phyloP scores from a whole-genome alignment of 2,888 invertebrate species.

The Rhimphoctona megacephalus region DNA sequence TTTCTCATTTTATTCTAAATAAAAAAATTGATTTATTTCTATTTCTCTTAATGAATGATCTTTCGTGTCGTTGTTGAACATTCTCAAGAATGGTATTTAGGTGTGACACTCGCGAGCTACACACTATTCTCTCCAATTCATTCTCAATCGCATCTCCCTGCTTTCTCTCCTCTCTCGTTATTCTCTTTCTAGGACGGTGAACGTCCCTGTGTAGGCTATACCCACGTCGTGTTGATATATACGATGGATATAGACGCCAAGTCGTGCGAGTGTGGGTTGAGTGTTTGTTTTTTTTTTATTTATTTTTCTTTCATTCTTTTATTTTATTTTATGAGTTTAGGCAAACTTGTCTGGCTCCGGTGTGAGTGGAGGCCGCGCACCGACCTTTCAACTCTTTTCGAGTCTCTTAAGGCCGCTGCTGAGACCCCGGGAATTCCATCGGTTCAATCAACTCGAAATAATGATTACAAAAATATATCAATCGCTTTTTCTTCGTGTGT shows the following conservation, averaged over 20 bases:
- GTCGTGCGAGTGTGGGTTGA: constrained; percentile 47
- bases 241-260: constrained; percentile 26
- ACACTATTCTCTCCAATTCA: constrained; percentile 25
- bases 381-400: constrained; percentile 73
- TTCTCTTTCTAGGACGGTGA: constrained; percentile 40
- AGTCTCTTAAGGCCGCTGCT: constrained; percentile 26
- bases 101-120: background rate
- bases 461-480: background rate
- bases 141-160: constrained; percentile 45
- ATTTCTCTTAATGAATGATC: background rate
- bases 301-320: constrained; percentile 23
- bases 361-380: constrained; percentile 68
- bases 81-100: background rate
- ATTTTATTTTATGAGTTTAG: constrained; percentile 10
- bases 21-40: background rate
- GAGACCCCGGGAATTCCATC: constrained; percentile 21
- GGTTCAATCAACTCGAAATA: constrained; percentile 9
- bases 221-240: constrained; percentile 16
- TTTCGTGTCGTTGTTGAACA: background rate
- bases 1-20: background rate
- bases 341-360: constrained; percentile 24
- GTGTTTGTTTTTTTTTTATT: background rate
- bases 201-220: constrained; percentile 44
- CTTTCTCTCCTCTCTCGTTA: constrained; percentile 1
- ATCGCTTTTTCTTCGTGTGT: background rate